Evolutionary conservation across 1,140 invertebrate genomes (phyloP).

Genomic region (Hycleus cichorii): DNA sequence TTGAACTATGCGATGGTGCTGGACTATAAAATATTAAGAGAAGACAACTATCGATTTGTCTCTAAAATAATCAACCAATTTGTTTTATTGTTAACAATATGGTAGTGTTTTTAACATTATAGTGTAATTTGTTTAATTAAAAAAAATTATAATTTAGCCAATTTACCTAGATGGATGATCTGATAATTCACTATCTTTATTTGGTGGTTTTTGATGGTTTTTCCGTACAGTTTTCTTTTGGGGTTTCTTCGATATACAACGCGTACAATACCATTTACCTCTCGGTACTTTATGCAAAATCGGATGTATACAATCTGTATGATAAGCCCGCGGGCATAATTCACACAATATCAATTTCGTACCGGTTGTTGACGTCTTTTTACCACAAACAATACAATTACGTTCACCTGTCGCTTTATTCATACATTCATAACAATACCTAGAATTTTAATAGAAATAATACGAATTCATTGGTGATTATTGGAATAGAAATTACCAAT

Average conservation of each 20-base stretch:
- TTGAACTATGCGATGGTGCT: conserved; percentile 39
- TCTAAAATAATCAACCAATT: neutral
- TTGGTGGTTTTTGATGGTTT: conserved; percentile 22
- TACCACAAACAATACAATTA: conserved; percentile 84
- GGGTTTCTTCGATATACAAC: conserved; percentile 71
- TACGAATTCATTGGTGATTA: neutral
- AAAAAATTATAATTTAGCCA: neutral
- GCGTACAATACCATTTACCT: conserved; percentile 80
- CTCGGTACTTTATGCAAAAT: conserved; percentile 75
- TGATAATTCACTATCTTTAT: conserved; percentile 48
- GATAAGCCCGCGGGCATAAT: conserved; percentile 83
- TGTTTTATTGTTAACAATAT: neutral
- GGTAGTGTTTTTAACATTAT: neutral
- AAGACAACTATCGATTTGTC: neutral
- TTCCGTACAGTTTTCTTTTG: conserved; percentile 51
- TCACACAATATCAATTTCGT: conserved; percentile 75
- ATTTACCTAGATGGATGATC: conserved; percentile 53
- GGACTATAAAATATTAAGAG: conserved; percentile 29
- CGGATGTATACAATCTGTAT: conserved; percentile 86
- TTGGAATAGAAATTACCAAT: conserved; percentile 61
- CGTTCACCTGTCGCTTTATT: conserved; percentile 88
- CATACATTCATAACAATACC: conserved; percentile 93
- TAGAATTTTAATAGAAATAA: conserved; percentile 31
- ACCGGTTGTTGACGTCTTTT: conserved; percentile 53
- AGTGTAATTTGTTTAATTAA: neutral